Evolutionary conservation across 2,113 vertebrate genomes (phyloP).

Genomic region (Pituophis catenifer): DNA sequence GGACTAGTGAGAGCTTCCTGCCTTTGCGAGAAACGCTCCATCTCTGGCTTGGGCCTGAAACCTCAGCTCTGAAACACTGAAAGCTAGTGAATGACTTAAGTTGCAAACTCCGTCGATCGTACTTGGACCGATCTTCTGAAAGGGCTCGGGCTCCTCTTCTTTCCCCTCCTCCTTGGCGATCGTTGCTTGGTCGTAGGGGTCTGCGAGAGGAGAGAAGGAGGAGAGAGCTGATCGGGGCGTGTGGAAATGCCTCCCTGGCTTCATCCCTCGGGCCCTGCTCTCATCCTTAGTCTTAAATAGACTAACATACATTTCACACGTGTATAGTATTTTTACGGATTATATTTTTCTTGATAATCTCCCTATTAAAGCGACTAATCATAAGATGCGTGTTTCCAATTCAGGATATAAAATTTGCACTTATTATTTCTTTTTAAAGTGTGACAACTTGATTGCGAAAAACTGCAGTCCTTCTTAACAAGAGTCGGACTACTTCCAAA

Average conservation of each 20-base stretch:
- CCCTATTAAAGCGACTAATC: background rate
- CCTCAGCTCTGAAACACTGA: background rate
- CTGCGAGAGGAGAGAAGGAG: constrained; percentile 72
- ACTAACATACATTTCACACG: background rate
- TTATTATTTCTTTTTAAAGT: background rate
- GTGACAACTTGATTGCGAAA: background rate
- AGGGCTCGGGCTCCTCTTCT: constrained; percentile 91
- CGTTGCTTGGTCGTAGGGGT: constrained; percentile 93
- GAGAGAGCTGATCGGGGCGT: constrained; percentile 40
- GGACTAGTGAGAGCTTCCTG: background rate
- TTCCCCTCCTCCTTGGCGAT: constrained; percentile 89
- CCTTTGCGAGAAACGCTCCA: background rate
- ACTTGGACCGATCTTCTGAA: constrained; percentile 99
- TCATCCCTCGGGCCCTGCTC: no score
- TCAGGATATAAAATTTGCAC: background rate
- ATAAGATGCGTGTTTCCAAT: background rate
- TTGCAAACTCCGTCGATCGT: constrained; percentile 62
- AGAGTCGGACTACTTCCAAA: background rate
- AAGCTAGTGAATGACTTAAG: constrained; percentile 15
- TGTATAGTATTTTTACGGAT: background rate
- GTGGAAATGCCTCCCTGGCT: background rate
- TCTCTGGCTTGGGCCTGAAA: background rate
- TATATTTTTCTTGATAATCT: background rate
- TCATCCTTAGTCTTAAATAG: no score
- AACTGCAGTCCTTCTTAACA: background rate